These are phyloP conservation scores for Epinephelus lanceolatus DNA, from an alignment of 2,113 vertebrate species.

Conservation along the genomic window DNA sequence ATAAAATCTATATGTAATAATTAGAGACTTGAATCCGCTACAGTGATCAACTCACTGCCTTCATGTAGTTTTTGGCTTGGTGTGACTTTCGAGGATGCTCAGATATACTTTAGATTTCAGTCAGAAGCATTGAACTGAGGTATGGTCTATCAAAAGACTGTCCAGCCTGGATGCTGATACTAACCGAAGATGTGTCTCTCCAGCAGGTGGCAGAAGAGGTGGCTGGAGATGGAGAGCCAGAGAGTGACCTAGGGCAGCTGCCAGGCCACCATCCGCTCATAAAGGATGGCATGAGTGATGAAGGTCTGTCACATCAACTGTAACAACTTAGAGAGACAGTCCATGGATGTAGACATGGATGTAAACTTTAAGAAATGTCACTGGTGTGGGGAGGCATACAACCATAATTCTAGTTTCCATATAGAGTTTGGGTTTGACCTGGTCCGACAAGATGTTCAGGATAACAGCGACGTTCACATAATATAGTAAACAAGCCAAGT, in stretches of 20 bases:
- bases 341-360: too few species aligned
- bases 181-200: constrained; percentile 1
- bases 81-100: background rate
- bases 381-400: too few species aligned
- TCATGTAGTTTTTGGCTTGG: background rate
- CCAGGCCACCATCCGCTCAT: constrained; percentile 73
- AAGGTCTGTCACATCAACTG: constrained; percentile 57
- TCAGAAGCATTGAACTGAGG: background rate
- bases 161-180: background rate
- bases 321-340: too few species aligned
- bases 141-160: background rate
- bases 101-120: background rate
- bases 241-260: constrained; percentile 64
- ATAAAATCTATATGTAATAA: background rate
- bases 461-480: too few species aligned
- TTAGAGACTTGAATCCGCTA: background rate
- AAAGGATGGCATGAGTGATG: constrained; percentile 73
- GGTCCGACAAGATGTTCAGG: too few species aligned
- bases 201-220: constrained; percentile 56
- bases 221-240: background rate
- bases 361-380: too few species aligned
- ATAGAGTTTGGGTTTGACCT: too few species aligned
- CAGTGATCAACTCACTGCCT: background rate
- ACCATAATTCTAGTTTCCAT: too few species aligned
- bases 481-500: too few species aligned